Conservation (phyloP, 2,797 vertebrate species). For the Sphenopsis melanotis region DNA sequence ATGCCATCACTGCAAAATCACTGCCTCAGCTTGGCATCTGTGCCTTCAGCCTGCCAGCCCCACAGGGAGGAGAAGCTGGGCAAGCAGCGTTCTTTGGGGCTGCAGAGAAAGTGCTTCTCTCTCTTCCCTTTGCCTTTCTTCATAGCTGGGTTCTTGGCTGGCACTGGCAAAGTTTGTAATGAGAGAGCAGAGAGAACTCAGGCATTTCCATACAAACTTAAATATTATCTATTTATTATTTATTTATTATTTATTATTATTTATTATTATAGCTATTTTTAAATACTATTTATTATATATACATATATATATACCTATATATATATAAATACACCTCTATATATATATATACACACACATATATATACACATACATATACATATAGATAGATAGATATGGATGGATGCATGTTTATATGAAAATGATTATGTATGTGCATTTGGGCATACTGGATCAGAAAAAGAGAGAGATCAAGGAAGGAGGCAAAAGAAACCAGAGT, state of each 20-base stretch:
- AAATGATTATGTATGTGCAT: accelerated
- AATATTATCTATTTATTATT: no score
- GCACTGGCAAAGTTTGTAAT: background rate
- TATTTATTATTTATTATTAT: background rate
- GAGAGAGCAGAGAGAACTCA: background rate
- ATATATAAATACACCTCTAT: background rate
- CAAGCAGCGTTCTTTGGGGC: background rate
- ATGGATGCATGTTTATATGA: background rate
- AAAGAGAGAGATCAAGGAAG: background rate
- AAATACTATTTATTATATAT: background rate
- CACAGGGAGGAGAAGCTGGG: background rate
- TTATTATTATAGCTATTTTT: background rate
- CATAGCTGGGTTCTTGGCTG: background rate
- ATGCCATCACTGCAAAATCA: conserved; percentile 29
- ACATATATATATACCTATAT: background rate
- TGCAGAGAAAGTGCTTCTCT: background rate
- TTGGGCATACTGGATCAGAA: background rate
- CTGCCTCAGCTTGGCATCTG: conserved; percentile 20
- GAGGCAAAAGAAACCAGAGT: background rate
- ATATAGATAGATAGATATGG: background rate
- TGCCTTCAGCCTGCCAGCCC: background rate
- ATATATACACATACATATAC: accelerated
- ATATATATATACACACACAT: no score
- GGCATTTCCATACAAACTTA: background rate
- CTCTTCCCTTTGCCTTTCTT: background rate